Conservation (phyloP, 2,797 vertebrate genomes). For the Atherinosoma microstoma region DNA sequence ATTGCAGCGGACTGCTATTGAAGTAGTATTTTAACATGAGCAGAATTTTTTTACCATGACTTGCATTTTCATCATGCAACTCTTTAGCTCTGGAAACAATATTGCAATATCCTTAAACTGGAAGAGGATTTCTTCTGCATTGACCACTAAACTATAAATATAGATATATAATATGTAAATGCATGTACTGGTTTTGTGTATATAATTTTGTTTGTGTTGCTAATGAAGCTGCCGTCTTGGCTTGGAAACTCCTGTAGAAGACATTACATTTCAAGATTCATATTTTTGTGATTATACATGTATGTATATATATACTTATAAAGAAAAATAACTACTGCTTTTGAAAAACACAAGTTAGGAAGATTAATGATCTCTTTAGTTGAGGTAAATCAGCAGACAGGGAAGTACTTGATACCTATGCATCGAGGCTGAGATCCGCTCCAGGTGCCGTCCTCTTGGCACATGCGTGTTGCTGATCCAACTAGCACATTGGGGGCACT, state of each 20-base stretch:
- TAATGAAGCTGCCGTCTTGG: not conserved
- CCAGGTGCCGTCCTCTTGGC: slow-evolving; percentile 92
- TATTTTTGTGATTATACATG: too few species aligned
- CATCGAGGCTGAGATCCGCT: slow-evolving; percentile 92
- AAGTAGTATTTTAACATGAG: slow-evolving; percentile 30
- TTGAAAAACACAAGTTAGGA: not conserved
- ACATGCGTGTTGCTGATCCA: slow-evolving; percentile 89
- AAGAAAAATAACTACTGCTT: not conserved
- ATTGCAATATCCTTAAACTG: not conserved
- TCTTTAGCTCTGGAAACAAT: slow-evolving; percentile 9
- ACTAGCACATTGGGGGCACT: slow-evolving; percentile 88
- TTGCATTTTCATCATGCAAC: slow-evolving; percentile 12
- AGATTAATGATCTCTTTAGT: not conserved
- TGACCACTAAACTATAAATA: slow-evolving; percentile 1
- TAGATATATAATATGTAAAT: not conserved
- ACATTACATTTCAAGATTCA: not conserved
- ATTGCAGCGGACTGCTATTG: slow-evolving; percentile 43
- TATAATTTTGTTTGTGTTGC: not conserved
- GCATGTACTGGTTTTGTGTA: not conserved
- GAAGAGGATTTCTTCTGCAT: slow-evolving; percentile 10
- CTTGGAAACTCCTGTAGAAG: not conserved
- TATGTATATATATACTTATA: too few species aligned
- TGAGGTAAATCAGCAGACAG: not conserved
- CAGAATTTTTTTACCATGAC: slow-evolving; percentile 16
- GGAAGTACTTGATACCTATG: slow-evolving; percentile 85